Base-by-base conservation (phyloP, 1,140 invertebrate genomes). In the Cherax destructor region DNA sequence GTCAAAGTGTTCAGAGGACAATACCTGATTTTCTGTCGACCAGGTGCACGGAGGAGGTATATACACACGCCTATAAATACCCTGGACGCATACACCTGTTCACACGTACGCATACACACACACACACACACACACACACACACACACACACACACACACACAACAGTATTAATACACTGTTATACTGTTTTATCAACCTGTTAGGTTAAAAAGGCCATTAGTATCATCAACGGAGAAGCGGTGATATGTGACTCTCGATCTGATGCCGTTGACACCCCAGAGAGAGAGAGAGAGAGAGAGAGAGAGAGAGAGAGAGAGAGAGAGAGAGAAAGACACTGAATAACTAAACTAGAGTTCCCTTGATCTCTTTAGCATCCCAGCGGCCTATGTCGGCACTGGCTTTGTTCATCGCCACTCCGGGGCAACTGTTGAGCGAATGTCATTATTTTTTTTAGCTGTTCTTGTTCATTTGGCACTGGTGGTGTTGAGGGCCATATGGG, bases 401-500 rank as follows among this genome's bases (percentile, higher is more conserved):
- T 86, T 77, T 86, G 84, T 86, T 86, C 84, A 86, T 86, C 52
- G 41, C 18, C 11, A 16, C 5, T 5, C 11, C 10, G 10, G 59
- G 59, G 24, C 59, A 83, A 69, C n/a, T 83, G 81, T 83, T 83
- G 59, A 83, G 18, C 59, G 81, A 59, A 83, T 83, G 69, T 2
- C 69, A 24, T 83, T 83, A 83, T 83, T 83, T 83, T 83, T 83
- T 50, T 47, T 78, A 47, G 30, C 30, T 78, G 83, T 85, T 76
- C 24, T 69, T 86, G 84, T 77, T 86, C 84, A 86, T 86, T 59
- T 86, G 74, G 72, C 50, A 50, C 83, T n/a, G 49, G 86, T 49
- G 86, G 74, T 52, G 41, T 56, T 59, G 86, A 88, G 86, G 61
- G 78, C 78, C 86, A 69, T 80, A 81, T 79, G 86, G 59, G 74